Base-by-base conservation (phyloP, 2,797 vertebrate species). In the Eospalax fontanierii region DNA sequence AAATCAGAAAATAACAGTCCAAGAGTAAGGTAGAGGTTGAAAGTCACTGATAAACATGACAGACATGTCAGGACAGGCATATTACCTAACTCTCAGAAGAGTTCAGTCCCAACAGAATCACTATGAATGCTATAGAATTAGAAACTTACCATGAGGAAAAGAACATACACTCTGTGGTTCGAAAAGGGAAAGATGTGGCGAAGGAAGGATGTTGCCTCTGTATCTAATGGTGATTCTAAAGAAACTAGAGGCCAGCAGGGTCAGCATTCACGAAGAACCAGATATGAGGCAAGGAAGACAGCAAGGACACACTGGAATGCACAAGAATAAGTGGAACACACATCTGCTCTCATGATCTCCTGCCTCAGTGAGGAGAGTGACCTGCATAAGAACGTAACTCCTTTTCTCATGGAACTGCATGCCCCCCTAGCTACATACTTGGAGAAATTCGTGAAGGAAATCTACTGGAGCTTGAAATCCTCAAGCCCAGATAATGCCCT, bases 351-450 rank as follows among this genome's bases (percentile, higher is more conserved):
- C 38, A 19, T 14, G 4, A 33, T n/a, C 80, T 74, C 22, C 71
- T 28, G 0, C 26, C 35, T 78, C 78, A 61, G 0, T 1, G 6
- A 21, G 14, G 22, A n/a, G 2, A 2, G 33, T 59, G 26, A 85
- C 46, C 10, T 76, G 21, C 22, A 33, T 8, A 84, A 40, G 54
- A 14, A 61, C 38, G n/a, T 21, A n/a, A 5, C 35, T 43, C 30
- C 21, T 80, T 12, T 46, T 30, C 14, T 24, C 40, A 0, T 35
- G 50, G 46, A 26, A n/a, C 57, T 75, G 38, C 5, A 66, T 21
- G 35, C 14, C 4, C 12, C 16, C 12, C 68, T 46, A 43, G 43
- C 57, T 73, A 22, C 24, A 8, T 46, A 54, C 22, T 84, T 91
- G 43, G 5, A 89, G 70, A 57, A 3, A 14, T 35, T 22, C 33